These are phyloP conservation scores for Macaca fascicularis DNA, from an alignment of 2,113 vertebrate genomes.

Conservation along the genomic window DNA sequence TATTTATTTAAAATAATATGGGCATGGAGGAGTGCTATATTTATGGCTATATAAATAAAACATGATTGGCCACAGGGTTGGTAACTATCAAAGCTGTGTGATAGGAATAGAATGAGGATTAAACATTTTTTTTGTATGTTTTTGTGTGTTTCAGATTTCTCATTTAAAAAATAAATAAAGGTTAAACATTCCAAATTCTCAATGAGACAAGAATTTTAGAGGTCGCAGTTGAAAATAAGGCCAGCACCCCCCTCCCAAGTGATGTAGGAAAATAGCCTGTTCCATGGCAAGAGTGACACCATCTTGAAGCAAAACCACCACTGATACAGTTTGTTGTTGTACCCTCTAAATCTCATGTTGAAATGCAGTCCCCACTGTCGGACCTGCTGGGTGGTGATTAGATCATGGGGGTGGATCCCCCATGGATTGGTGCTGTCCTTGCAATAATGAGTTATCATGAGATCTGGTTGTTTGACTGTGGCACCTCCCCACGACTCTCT, in stretches of 20 bases:
- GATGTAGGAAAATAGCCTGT: neutral
- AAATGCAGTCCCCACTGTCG: no score
- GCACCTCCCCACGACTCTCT: no score
- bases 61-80: neutral
- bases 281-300: neutral
- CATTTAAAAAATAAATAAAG: neutral
- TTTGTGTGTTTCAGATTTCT: neutral
- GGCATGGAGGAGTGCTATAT: neutral
- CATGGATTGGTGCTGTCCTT: no score
- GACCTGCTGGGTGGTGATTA: no score
- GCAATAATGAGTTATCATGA: no score
- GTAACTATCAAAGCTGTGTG: neutral
- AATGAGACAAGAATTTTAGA: neutral
- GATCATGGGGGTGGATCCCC: no score
- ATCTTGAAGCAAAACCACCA: neutral
- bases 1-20: neutral
- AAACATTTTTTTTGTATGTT: neutral
- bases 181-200: neutral
- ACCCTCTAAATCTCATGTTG: no score
- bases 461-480: no score
- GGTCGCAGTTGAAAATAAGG: neutral
- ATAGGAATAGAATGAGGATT: neutral
- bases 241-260: neutral
- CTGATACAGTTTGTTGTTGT: no score
- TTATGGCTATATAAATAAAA: neutral